Evolutionary conservation across 2,113 vertebrate genomes (phyloP).

Genomic region (Lathamus discolor): DNA sequence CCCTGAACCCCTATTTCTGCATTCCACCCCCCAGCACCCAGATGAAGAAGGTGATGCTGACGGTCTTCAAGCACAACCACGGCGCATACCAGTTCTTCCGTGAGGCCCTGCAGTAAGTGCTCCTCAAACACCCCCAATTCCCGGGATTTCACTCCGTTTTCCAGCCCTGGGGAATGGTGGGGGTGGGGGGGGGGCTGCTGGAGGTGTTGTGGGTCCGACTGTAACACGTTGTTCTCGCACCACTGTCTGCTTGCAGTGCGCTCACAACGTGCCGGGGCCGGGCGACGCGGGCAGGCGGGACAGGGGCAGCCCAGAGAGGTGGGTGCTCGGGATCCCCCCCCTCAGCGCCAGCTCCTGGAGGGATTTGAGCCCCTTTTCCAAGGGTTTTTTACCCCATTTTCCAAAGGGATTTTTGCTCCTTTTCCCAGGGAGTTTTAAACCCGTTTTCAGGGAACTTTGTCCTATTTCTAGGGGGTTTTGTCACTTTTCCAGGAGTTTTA

Average conservation of each 20-base stretch:
- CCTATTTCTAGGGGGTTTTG: background rate
- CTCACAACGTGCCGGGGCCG: background rate
- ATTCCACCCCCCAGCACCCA: slow-evolving; percentile 78
- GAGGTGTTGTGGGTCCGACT: background rate
- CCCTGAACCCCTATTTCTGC: background rate
- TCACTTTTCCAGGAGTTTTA: too few species aligned
- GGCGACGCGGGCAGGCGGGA: background rate
- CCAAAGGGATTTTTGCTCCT: background rate
- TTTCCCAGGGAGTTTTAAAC: background rate
- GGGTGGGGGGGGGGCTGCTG: background rate
- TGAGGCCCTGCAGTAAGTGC: slow-evolving; percentile 91
- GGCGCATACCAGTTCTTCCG: slow-evolving; percentile 95
- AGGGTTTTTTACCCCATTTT: background rate
- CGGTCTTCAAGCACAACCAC: slow-evolving; percentile 94
- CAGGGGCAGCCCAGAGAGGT: background rate
- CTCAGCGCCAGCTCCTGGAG: background rate
- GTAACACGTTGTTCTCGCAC: background rate
- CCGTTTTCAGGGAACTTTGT: background rate
- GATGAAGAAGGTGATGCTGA: slow-evolving; percentile 97
- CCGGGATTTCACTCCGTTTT: background rate
- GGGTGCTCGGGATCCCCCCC: background rate
- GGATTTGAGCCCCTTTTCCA: background rate
- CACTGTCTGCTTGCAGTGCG: background rate
- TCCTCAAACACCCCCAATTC: background rate
- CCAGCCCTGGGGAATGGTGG: background rate